A percentile compares a stretch with the other conserved stretches of the same genome.
Conservation (phyloP, 1,140 invertebrate species). For the Hypothenemus hampei region DNA sequence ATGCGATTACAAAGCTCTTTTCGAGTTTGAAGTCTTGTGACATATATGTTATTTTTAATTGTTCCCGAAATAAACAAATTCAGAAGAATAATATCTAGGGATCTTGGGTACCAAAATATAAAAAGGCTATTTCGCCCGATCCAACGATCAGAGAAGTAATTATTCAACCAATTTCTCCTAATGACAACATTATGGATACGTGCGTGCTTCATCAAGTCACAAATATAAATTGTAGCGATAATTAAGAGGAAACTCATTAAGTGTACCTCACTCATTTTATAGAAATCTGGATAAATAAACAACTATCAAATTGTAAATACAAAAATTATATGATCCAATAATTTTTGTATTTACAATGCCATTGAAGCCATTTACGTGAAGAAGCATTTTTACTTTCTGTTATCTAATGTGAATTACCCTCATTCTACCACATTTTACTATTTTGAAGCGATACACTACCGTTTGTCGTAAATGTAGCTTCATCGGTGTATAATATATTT, state of each 20-base stretch:
- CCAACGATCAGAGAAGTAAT: too few relatives aligned
- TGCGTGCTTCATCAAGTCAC: not conserved
- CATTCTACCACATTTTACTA: slow-evolving; percentile 2
- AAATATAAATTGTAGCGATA: not conserved
- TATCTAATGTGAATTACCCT: not conserved
- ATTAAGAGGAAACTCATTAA: not conserved
- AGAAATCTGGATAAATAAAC: not conserved
- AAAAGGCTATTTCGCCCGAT: not conserved
- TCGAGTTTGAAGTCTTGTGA: not conserved
- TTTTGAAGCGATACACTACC: not conserved
- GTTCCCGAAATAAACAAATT: not conserved
- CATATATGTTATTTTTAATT: not conserved
- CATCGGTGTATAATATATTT: not conserved
- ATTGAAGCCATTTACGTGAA: not conserved
- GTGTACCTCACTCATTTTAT: not conserved
- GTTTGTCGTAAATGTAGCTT: not conserved
- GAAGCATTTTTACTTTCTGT: not conserved
- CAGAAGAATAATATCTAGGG: not conserved
- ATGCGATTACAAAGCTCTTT: not conserved
- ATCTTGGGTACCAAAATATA: not conserved
- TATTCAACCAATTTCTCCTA: not conserved
- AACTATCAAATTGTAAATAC: not conserved
- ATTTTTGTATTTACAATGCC: slow-evolving; percentile 2
- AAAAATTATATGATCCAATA: slow-evolving; percentile 3
- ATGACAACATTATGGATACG: not conserved